Evolutionary conservation across 2,113 vertebrate genomes (phyloP).

Genomic region (Anhinga anhinga): DNA sequence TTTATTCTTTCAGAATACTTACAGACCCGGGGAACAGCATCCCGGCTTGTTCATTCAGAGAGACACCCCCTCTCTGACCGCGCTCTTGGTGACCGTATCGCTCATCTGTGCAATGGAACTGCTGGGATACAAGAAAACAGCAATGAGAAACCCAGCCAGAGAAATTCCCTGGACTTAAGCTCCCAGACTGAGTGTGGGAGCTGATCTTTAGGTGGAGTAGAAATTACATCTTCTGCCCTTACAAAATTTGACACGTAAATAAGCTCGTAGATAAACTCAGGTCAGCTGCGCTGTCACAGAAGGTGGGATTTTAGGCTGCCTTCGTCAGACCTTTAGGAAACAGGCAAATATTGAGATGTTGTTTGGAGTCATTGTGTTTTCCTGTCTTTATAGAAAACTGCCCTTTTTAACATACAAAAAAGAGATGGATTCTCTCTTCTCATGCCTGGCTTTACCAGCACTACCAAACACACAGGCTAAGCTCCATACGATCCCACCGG

Average conservation of each 20-base stretch:
- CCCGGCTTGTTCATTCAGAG: neutral
- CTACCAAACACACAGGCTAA: neutral
- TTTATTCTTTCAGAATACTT: neutral
- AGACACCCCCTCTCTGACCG: neutral
- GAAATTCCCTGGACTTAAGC: neutral
- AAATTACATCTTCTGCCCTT: neutral
- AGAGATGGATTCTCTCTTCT: neutral
- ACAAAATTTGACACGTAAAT: neutral
- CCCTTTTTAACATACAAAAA: neutral
- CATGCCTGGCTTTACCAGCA: neutral
- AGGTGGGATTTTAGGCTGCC: neutral
- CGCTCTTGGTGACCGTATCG: neutral
- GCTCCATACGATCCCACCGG: neutral
- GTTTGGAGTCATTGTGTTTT: neutral
- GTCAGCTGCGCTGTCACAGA: neutral
- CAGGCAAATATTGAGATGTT: accelerated
- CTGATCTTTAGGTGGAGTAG: neutral
- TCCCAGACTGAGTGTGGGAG: too few species aligned
- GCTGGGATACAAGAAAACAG: neutral
- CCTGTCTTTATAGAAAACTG: neutral
- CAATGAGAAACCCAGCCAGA: neutral
- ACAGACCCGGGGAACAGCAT: neutral
- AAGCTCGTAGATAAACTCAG: neutral
- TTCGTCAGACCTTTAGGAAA: neutral
- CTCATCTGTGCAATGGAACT: neutral